phyloP scores from a whole-genome alignment of 2,113 vertebrate species.

The Tympanuchus pallidicinctus region DNA sequence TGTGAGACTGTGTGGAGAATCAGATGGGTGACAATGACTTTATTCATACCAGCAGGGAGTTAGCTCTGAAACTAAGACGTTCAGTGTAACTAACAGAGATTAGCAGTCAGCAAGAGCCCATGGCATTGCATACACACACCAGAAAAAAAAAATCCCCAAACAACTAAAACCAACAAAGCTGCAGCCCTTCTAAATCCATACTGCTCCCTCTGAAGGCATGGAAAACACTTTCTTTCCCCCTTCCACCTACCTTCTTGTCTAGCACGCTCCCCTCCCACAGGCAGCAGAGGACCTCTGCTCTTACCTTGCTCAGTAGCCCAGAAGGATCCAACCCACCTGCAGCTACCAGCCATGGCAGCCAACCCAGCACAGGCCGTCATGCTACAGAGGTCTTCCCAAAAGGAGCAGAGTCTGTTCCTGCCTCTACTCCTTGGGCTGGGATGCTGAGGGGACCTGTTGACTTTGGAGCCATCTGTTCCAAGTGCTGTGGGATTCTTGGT shows the following conservation, averaged over 20 bases:
- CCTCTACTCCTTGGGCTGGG: fast-evolving
- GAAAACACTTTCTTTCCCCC: not conserved
- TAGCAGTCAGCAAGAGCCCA: not conserved
- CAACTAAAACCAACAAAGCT: not conserved
- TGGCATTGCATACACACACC: fast-evolving
- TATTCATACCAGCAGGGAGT: not conserved
- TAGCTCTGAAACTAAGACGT: not conserved
- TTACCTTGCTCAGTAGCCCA: fast-evolving
- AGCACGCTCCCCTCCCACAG: too few species aligned
- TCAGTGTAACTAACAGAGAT: fast-evolving
- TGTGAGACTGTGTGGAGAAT: not conserved
- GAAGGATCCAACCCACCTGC: not conserved
- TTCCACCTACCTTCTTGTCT: too few species aligned
- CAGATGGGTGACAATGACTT: fast-evolving
- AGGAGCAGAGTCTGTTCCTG: fast-evolving
- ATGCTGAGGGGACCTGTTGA: fast-evolving
- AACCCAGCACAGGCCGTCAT: too few species aligned
- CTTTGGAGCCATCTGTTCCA: too few species aligned
- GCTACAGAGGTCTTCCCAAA: not conserved
- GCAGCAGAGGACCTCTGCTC: not conserved
- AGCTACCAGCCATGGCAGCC: too few species aligned
- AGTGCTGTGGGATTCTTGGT: not conserved
- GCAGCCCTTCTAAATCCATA: not conserved
- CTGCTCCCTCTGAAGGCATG: fast-evolving
- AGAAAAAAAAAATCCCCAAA: not conserved